Conservation (phyloP, 2,113 vertebrate species). For the Hassar affinis region DNA sequence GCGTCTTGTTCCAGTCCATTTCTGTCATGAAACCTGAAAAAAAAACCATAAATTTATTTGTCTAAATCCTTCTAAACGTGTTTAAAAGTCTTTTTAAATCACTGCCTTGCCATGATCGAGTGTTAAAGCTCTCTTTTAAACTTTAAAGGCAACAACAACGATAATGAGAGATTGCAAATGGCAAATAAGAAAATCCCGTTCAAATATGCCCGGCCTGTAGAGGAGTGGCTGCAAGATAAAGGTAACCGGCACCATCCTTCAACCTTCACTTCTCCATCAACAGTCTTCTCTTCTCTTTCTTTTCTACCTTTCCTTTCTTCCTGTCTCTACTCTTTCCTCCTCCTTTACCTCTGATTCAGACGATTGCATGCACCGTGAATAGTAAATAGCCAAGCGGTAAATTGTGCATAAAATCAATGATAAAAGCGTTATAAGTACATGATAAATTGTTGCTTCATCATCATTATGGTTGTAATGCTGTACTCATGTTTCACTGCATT, state of each 20-base stretch:
- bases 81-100: constrained; percentile 63
- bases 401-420: constrained; percentile 39
- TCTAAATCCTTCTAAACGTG: constrained; percentile 61
- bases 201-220: constrained; percentile 96
- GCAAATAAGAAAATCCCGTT: constrained; percentile 99
- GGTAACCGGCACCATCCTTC: constrained; percentile 82
- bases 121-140: constrained; percentile 85
- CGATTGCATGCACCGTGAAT: constrained; percentile 31
- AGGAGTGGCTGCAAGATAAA: constrained; percentile 99
- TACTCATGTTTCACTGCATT: not conserved
- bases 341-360: not conserved
- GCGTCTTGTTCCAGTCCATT: constrained; percentile 25
- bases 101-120: constrained; percentile 3
- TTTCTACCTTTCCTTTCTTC: not conserved
- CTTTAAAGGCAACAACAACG: constrained; percentile 99
- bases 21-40: constrained; percentile 19
- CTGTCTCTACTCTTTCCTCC: not conserved
- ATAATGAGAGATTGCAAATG: constrained; percentile 97
- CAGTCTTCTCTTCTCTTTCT: not conserved
- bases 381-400: constrained; percentile 8
- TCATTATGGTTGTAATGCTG: not conserved
- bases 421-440: constrained; percentile 43
- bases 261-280: constrained; percentile 29
- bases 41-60: constrained; percentile 41
- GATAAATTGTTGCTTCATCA: constrained; percentile 47